Evolutionary conservation across 2,797 vertebrate species (phyloP).

Genomic region (Pantherophis alleghaniensis): DNA sequence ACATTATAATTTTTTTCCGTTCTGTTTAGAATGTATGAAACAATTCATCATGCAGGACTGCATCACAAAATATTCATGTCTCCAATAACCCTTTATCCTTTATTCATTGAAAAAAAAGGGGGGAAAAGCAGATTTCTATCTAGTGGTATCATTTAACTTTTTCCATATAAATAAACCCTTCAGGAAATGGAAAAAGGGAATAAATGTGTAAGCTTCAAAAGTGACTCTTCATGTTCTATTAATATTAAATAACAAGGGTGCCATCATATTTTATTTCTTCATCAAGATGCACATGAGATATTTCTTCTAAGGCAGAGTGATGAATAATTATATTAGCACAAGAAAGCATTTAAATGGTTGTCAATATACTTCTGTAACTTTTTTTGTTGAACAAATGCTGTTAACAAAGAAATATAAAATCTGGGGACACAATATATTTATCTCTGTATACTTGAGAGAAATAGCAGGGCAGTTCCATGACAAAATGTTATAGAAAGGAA

Average conservation of each 20-base stretch:
- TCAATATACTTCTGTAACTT: background rate
- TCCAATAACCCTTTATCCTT: constrained; percentile 10
- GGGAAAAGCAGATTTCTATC: background rate
- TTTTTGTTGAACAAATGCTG: background rate
- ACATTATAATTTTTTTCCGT: constrained; percentile 26
- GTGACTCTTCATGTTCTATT: background rate
- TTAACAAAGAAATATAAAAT: background rate
- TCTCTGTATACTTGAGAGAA: background rate
- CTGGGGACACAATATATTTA: background rate
- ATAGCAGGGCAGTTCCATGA: background rate
- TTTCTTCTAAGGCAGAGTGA: background rate
- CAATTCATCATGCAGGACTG: constrained; percentile 22
- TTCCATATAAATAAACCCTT: background rate
- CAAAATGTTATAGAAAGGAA: background rate
- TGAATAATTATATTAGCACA: background rate
- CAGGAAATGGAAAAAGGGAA: background rate
- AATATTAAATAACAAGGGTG: constrained; percentile 35
- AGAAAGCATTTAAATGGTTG: background rate
- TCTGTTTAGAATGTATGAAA: constrained; percentile 18
- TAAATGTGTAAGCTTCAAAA: background rate
- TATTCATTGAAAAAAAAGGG: background rate
- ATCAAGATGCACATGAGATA: background rate
- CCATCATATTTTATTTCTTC: constrained; percentile 41
- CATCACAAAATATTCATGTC: constrained; percentile 28
- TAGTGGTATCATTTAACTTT: constrained; percentile 13